phyloP scores from a whole-genome alignment of 2,888 invertebrate species.

The Polydrusus pterygomalis region DNA sequence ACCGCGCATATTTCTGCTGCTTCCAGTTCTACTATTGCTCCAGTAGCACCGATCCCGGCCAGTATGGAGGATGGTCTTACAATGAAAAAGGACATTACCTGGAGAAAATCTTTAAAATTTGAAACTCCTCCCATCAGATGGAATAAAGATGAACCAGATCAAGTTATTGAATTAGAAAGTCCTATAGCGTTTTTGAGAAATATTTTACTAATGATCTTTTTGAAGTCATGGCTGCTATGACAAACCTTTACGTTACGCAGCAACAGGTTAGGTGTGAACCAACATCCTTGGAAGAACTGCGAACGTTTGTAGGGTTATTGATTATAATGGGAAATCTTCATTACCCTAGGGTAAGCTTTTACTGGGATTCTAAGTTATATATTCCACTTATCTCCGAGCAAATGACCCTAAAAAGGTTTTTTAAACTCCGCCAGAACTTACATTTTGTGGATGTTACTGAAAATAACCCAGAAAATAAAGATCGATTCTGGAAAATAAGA shows the following conservation, averaged over 20 bases:
- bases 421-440: conserved; percentile 36
- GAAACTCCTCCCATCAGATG: conserved; percentile 7
- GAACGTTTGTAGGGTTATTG: no score
- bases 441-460: conserved; percentile 40
- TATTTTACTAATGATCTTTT: conserved; percentile 19
- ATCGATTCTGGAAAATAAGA: conserved; percentile 48
- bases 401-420: conserved; percentile 33
- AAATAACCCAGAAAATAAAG: conserved; percentile 32
- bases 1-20: neutral
- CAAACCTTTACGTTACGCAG: no score
- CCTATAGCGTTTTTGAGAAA: conserved; percentile 7
- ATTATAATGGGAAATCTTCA: no score
- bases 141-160: neutral
- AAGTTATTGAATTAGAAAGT: neutral
- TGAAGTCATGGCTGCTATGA: conserved; percentile 3
- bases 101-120: conserved; percentile 7
- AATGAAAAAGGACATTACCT: neutral
- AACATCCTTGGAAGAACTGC: no score
- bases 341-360: conserved; percentile 34
- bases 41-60: neutral
- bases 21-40: no score
- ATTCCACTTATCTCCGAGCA: neutral
- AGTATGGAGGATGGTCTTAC: conserved; percentile 1
- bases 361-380: conserved; percentile 30
- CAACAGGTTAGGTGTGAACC: no score